Evolutionary conservation across 2,113 vertebrate genomes (phyloP), one percentile per base, ranked within the genome.

Genomic region (Macrotus californicus): DNA sequence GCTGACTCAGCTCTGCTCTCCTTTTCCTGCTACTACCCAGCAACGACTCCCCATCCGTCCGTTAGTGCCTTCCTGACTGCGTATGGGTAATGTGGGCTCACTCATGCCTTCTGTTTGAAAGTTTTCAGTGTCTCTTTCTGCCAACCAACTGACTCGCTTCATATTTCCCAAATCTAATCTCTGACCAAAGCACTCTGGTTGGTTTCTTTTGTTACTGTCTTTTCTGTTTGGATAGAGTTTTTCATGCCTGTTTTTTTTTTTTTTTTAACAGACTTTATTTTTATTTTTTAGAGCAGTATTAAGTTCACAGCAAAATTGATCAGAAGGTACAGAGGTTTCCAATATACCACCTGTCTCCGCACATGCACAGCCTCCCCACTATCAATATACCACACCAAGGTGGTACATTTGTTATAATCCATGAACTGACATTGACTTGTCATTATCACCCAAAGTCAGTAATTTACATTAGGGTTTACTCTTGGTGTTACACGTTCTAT

Each of bases 101-200:
- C 15, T 56, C 19, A 10, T 0, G 6, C 36, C 48, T 92, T 54
- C 52, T 52, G 22, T 93, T 86, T 79, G 48, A 76, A 80, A 69
- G 8, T 91, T 31, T 87, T 88, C 66, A 61, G 15, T 36, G 1
- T 73, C 67, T 77, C 73, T 91, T 81, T 61, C 46, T 77, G 19
- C 48, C 56, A 26, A 18, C 13, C 48, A 52, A 5, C 4, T 46
- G 50, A 56, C 12, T 80, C 21, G 91, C 46, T 87, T 83, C 26
- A 1, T 85, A 66, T 54, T 94, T 90, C 81, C 66, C 64, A 81
- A 50, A 87, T 50, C 56, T 69, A 61, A 26, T 82, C 83, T 92
- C 92, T 54, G 39, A 69, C 34, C 16, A 36, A 24, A 34, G 22
- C 10, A 39, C 26, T 70, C 59, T 67, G 29, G 24, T 66, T 50